Evolutionary conservation across 1,140 invertebrate species (phyloP).

Genomic region (Subanguina moxae): DNA sequence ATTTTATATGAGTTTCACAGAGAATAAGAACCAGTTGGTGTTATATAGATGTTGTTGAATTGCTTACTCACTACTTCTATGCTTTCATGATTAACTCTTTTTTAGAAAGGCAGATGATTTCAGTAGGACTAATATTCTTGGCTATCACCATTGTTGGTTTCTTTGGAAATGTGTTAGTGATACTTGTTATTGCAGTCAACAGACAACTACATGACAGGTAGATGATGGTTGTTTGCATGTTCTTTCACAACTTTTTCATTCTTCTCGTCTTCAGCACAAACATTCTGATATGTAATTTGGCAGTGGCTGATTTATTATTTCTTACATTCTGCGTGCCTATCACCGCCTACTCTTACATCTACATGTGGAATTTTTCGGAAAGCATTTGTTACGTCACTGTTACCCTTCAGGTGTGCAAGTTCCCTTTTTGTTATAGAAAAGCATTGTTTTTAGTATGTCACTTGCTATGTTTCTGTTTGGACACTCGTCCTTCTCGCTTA

Average conservation of each 20-base stretch:
- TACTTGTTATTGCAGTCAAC: constrained; percentile 44
- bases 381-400: constrained; percentile 41
- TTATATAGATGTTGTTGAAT: too few species aligned
- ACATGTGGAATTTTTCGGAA: constrained; percentile 72
- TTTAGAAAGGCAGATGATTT: constrained; percentile 26
- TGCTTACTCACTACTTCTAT: too few species aligned
- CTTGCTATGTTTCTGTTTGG: constrained; percentile 84
- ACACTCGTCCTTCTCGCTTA: constrained; percentile 90
- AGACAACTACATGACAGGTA: constrained; percentile 44
- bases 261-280: constrained; percentile 39
- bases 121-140: constrained; percentile 33
- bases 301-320: constrained; percentile 79
- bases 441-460: constrained; percentile 65
- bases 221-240: neutral
- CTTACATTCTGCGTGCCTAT: constrained; percentile 91
- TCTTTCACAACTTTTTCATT: constrained; percentile 14
- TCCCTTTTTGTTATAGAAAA: neutral
- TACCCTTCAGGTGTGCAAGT: constrained; percentile 9
- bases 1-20: too few species aligned
- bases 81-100: too few species aligned
- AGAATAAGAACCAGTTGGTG: too few species aligned
- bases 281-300: constrained; percentile 43
- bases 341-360: constrained; percentile 78
- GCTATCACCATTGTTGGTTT: constrained; percentile 47
- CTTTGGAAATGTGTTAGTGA: constrained; percentile 40